Base-by-base conservation (phyloP, 2,113 vertebrate species). In the Petrocephalus zakoni region DNA sequence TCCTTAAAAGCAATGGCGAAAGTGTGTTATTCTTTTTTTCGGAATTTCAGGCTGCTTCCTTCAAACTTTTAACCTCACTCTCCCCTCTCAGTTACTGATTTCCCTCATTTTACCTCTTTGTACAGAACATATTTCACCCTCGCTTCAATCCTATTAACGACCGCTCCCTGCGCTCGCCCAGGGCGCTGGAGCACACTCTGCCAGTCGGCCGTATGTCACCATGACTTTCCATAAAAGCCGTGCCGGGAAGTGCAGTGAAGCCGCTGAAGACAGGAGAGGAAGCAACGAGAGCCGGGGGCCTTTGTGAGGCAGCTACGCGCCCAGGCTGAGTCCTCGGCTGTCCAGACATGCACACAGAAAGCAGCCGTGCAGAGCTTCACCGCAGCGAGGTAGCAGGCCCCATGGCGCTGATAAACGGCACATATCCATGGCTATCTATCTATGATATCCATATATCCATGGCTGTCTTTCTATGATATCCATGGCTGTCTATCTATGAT, bases 21-120 rank as follows among this genome's bases (percentile, higher is more conserved):
- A 46, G 46, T 9, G 81, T 21, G 19, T 49, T 46, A 4, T 47
- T 83, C 46, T n/a, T 8, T 83, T 46, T 47, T 83, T 46, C 21
- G 8, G 37, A 47, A 64, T 47, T n/a, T 64, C 21, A 21, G 11
- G 13, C 86, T 42, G 53, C 51, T 21, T 13, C 4, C 61, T 56
- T 8, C 86, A 51, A 47, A 72, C 61, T 72, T 72, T 22, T 72
- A 87, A 51, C 61, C 58, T 22, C 46, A 51, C n/a, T 29, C 86
- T 51, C 47, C 29, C 58, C 56, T 87, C 64, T 68, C 86, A 49
- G 86, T 87, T 51, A 87, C 37, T 49, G 61, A 87, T 72, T 61
- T 87, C 61, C 51, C 86, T 58, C 58, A 72, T 25, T 68, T 42
- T 72, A 68, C 53, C 56, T 55, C 37, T 58, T 64, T 46, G 42